Base-by-base conservation (phyloP, 2,797 vertebrate genomes). In the Dendrocincla tyrannina region DNA sequence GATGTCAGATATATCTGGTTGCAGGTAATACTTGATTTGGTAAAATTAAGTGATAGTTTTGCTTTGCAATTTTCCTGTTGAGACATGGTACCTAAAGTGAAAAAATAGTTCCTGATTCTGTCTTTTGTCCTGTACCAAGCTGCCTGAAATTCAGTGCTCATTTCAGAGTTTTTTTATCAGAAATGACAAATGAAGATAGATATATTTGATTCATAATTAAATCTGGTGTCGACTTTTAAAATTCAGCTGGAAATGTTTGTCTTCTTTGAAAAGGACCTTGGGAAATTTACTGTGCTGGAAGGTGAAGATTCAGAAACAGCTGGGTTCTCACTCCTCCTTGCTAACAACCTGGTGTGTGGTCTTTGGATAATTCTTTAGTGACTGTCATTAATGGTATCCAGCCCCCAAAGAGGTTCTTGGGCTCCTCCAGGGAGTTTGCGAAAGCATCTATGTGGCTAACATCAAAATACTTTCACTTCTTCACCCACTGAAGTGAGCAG, bases 341-440 rank as follows among this genome's bases (percentile, higher is more conserved):
- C 89, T 77, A 64, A 53, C 81, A 89, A 10, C 88, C 77, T 63
- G 19, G 62, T 96, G 91, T 94, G 89, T 93, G 91, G 92, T 94
- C 93, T 88, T 96, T 50, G 69, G 25, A 62, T 81, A 93, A 92
- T 94, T 91, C 89, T 55, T 75, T 82, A 74, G 77, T 90, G 83
- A 88, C 80, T 77, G 85, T 70, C 58, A 5, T 66, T 92, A 85
- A 94, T 73, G 47, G 73, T 62, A 86, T 84, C 66, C 70, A 84
- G 55, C 55, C 77, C 67, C 83, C 60, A 46, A 82, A 85, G 89
- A 87, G 32, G 73, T 81, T 78, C 47, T 50, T 56, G n/a, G 67
- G 52, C 67, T 88, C 52, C 44, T 84, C 4, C 0, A 2, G 44
- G 33, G 22, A 56, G 59, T 86, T 92, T 93, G 68, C 58, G 70